Conservation (phyloP, 1,140 invertebrate species). For the Macrobrachium rosenbergii region DNA sequence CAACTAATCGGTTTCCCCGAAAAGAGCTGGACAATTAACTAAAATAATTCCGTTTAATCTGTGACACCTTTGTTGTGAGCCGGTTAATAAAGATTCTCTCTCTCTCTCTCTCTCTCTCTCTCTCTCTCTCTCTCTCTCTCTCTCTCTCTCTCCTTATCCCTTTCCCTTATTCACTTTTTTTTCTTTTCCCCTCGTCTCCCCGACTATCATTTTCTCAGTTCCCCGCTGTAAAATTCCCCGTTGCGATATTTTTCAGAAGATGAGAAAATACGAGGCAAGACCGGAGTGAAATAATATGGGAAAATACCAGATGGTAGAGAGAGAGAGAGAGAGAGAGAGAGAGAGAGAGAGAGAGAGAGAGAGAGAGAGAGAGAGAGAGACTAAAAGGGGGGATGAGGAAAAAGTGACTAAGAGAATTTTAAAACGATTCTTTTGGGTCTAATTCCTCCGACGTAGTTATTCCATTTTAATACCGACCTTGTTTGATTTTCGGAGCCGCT, state of each 20-base stretch:
- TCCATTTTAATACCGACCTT: no score
- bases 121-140: conserved; percentile 1
- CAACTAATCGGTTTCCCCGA: no score
- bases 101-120: conserved; percentile 14
- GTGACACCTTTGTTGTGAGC: not conserved
- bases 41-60: not conserved
- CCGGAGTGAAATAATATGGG: not conserved
- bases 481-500: no score
- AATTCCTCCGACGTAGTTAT: no score
- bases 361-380: no score
- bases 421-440: no score
- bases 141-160: not conserved
- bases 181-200: not conserved
- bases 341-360: not conserved
- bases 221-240: not conserved
- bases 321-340: not conserved
- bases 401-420: not conserved
- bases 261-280: not conserved
- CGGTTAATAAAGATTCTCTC: not conserved
- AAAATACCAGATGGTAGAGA: not conserved
- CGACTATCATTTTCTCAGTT: not conserved
- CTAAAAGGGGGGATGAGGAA: not conserved
- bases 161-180: not conserved
- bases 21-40: no score
- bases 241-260: not conserved